Base-by-base conservation (phyloP, 2,888 invertebrate species). In the Papilio protenor region DNA sequence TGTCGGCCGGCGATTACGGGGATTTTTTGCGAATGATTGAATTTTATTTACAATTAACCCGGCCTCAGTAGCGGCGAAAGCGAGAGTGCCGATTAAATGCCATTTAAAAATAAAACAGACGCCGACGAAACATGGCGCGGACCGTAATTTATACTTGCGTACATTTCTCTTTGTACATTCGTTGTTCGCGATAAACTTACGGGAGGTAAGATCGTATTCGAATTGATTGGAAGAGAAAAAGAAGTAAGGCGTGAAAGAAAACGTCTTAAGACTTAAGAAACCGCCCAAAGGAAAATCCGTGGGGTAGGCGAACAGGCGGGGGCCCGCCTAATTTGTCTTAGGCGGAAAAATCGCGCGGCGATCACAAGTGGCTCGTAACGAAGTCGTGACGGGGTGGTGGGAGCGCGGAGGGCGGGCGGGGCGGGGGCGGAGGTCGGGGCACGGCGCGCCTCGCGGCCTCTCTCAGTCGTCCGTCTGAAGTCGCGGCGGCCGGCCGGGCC, bases 281-380 rank as follows among this genome's bases (percentile, higher is more conserved):
- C 89, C 92, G 92, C 91, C 93, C 93, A 91, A 90, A 89, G 84
- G 88, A 85, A 87, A 87, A 87, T 83, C 81, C 78, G 84, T 82
- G 87, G 84, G 64, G 47, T 64, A 86, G 87, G 85, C 87, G 84
- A 89, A 89, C 87, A 88, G 88, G 88, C 87, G 85, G 83, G 85
- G 90, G 91, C 87, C 92, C 91, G 92, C 94, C 93, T 94, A 94
- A 94, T 94, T 94, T 93, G 92, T 94, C 94, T 94, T 93, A 94
- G 94, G 93, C 94, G 94, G 94, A 94, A 94, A 94, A 94, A 94
- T 94, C 93, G 93, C 91, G 89, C 89, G 91, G 92, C 92, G 92
- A 94, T 94, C 93, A 94, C 94, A 94, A 94, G 94, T 94, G 94
- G 93, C 93, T 93, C 93, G 93, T 94, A 94, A 94, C 94, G 94